A percentile compares a stretch with the other conserved stretches of the same genome.
phyloP scores from a whole-genome alignment of 2,797 vertebrate species.

The Chelidonichthys spinosus region DNA sequence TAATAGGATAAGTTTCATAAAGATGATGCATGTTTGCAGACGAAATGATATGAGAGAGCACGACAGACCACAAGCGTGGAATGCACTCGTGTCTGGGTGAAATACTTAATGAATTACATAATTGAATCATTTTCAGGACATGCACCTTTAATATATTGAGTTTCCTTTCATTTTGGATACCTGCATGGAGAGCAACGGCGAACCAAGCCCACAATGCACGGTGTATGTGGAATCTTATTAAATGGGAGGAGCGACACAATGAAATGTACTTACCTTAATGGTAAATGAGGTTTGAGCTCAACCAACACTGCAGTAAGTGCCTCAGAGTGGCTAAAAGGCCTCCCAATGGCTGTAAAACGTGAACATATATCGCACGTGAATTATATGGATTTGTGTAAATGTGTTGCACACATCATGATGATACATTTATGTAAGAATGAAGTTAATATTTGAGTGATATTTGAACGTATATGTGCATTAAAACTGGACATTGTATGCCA shows the following conservation, averaged over 20 bases:
- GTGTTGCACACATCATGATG: too few relatives aligned
- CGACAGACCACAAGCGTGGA: background rate
- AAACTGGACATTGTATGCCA: background rate
- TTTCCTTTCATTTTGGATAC: conserved; percentile 4
- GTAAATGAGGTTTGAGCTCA: conserved; percentile 2
- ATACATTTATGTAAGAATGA: too few relatives aligned
- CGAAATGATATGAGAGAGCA: background rate
- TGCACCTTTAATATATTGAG: background rate
- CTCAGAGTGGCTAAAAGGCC: background rate
- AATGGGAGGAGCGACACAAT: background rate
- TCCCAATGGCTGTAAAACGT: too few relatives aligned
- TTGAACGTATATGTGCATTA: background rate
- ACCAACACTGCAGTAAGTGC: background rate
- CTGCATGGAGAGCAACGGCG: background rate
- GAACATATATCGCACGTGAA: too few relatives aligned
- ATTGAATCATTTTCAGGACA: background rate
- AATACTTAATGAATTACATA: background rate
- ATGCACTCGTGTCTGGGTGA: background rate
- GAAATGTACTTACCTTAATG: background rate
- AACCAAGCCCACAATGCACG: background rate
- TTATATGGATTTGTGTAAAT: too few relatives aligned
- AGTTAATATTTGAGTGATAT: too few relatives aligned
- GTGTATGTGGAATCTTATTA: too few relatives aligned
- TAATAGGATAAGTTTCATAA: background rate
- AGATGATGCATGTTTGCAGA: background rate